Evolutionary conservation across 2,797 vertebrate species (phyloP).

Genomic region (Crenichthys baileyi): DNA sequence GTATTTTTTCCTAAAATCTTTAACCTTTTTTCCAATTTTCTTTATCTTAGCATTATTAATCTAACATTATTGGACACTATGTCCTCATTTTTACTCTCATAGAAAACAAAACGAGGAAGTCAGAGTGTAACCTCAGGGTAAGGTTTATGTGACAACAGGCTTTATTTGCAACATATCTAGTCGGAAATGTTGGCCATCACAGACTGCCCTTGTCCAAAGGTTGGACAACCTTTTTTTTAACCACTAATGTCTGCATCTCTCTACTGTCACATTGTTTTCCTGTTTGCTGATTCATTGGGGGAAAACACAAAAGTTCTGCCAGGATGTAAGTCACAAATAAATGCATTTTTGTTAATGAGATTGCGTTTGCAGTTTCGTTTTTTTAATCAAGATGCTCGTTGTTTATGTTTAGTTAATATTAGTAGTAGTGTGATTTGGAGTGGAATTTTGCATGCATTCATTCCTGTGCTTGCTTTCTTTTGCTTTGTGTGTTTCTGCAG

Average conservation of each 20-base stretch:
- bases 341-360: constrained; percentile 41
- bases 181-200: constrained; percentile 18
- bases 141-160: constrained; percentile 5
- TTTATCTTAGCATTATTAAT: neutral
- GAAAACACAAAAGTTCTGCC: constrained; percentile 94
- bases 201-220: constrained; percentile 15
- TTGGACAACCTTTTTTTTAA: constrained; percentile 21
- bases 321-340: constrained; percentile 88
- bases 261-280: constrained; percentile 83
- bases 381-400: neutral
- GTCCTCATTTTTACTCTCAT: neutral
- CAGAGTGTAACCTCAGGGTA: neutral
- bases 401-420: constrained; percentile 45
- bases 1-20: no score
- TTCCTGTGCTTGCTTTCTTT: constrained; percentile 56
- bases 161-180: neutral
- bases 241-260: constrained; percentile 87
- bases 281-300: constrained; percentile 86
- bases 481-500: constrained; percentile 41
- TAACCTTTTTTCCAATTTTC: no score
- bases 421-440: constrained; percentile 59
- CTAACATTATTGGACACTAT: neutral
- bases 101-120: neutral
- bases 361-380: constrained; percentile 22
- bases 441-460: constrained; percentile 71